Percentiles rank a stretch among this genome's conserved stretches.
These are phyloP conservation scores for Arothron firmamentum DNA, from an alignment of 2,113 vertebrate species.

Conservation along the genomic window DNA sequence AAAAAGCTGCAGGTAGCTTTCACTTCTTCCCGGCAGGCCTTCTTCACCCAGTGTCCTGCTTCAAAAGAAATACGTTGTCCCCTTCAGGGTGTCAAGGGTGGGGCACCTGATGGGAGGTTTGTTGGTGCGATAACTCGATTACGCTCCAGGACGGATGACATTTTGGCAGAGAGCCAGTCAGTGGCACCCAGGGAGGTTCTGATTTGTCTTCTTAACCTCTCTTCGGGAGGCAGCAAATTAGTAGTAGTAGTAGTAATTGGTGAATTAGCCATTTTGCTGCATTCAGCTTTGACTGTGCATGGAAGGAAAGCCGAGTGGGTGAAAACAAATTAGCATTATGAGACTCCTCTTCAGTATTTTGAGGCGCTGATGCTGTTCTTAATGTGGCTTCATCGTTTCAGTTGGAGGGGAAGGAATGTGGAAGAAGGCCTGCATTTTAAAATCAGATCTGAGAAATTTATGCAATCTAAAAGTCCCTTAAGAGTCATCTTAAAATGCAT, in stretches of 20 bases:
- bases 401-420: conserved; percentile 53
- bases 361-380: conserved; percentile 24
- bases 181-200: conserved; percentile 73
- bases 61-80: conserved; percentile 85
- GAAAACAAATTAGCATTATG: background rate
- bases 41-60: conserved; percentile 73
- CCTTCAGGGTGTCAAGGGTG: conserved; percentile 73
- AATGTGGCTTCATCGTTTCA: conserved; percentile 22
- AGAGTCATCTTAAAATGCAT: conserved; percentile 16
- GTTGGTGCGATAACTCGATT: conserved; percentile 91
- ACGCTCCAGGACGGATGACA: conserved; percentile 74
- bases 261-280: conserved; percentile 60
- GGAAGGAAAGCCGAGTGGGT: conserved; percentile 1
- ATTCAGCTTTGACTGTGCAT: conserved; percentile 1
- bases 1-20: conserved; percentile 79
- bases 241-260: conserved; percentile 75
- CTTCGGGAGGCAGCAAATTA: conserved; percentile 76
- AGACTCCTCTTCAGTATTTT: conserved; percentile 13
- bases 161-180: conserved; percentile 63
- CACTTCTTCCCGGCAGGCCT: conserved; percentile 65
- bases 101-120: conserved; percentile 73
- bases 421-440: conserved; percentile 58
- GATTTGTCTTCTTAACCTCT: conserved; percentile 85
- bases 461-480: conserved; percentile 29
- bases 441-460: conserved; percentile 49